Evolutionary conservation across 2,888 invertebrate species (phyloP).

Genomic region (Xylophagus ater): DNA sequence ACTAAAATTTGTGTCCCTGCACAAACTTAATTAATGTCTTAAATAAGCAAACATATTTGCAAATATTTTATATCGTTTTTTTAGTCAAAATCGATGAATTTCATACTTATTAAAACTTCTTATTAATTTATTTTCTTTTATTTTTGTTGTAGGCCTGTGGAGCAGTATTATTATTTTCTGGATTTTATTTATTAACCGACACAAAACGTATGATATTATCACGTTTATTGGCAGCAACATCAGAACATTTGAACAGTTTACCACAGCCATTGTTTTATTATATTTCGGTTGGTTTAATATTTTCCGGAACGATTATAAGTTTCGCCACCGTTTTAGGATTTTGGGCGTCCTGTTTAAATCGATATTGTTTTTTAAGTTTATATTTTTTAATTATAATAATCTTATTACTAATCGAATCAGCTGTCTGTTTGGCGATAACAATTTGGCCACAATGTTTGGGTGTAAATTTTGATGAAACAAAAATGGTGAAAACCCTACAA

Average conservation of each 20-base stretch:
- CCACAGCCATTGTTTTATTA: slow-evolving; percentile 69
- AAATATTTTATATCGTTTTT: too few species aligned
- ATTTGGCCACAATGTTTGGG: slow-evolving; percentile 71
- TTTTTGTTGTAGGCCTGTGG: slow-evolving; percentile 65
- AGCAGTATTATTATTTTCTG: slow-evolving; percentile 56
- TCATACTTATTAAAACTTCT: too few species aligned
- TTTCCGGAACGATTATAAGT: slow-evolving; percentile 56
- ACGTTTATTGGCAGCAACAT: slow-evolving; percentile 50
- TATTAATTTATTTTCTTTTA: too few species aligned
- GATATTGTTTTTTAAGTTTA: slow-evolving; percentile 59
- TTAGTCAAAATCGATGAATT: too few species aligned
- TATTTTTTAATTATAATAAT: slow-evolving; percentile 60
- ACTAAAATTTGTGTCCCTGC: too few species aligned
- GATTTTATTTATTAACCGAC: slow-evolving; percentile 61
- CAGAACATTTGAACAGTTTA: slow-evolving; percentile 43
- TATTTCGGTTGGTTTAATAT: slow-evolving; percentile 56
- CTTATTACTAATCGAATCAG: slow-evolving; percentile 57
- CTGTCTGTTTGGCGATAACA: slow-evolving; percentile 56
- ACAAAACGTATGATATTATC: slow-evolving; percentile 59
- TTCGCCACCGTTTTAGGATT: slow-evolving; percentile 63
- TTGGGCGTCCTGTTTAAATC: slow-evolving; percentile 69
- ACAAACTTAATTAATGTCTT: too few species aligned
- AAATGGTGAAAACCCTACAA: slow-evolving; percentile 60
- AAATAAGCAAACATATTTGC: too few species aligned
- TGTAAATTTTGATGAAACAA: slow-evolving; percentile 53